These are phyloP conservation scores for Lutjanus erythropterus DNA, from an alignment of 2,113 vertebrate species.

Conservation along the genomic window DNA sequence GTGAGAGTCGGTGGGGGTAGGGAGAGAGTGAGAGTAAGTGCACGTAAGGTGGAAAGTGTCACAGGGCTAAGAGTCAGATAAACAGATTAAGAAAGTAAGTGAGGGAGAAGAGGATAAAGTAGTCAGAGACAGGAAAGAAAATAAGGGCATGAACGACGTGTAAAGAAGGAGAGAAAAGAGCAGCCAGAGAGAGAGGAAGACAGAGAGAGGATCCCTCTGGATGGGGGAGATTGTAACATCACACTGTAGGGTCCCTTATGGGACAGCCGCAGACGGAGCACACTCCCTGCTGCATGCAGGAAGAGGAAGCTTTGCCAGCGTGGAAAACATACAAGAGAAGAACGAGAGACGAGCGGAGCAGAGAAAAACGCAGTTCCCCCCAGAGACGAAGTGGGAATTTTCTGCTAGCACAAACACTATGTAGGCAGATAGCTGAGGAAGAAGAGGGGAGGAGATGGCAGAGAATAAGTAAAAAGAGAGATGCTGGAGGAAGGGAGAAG, in stretches of 20 bases:
- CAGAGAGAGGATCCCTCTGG: constrained; percentile 60
- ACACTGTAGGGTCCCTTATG: constrained; percentile 76
- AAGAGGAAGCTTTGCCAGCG: constrained; percentile 79
- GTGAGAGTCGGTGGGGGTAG: neutral
- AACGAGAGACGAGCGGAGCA: constrained; percentile 72
- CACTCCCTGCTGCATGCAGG: constrained; percentile 73
- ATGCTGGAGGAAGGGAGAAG: constrained; percentile 33
- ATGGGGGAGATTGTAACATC: constrained; percentile 75
- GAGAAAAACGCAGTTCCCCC: constrained; percentile 76
- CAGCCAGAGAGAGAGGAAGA: constrained; percentile 58
- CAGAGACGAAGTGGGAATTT: constrained; percentile 72
- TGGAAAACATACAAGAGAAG: constrained; percentile 80
- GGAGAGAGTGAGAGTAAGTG: constrained; percentile 6
- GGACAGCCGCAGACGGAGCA: constrained; percentile 71
- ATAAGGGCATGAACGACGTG: constrained; percentile 42
- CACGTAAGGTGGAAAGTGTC: constrained; percentile 49
- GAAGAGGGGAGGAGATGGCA: constrained; percentile 58
- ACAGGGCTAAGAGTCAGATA: constrained; percentile 57
- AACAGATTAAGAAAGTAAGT: constrained; percentile 60
- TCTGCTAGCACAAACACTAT: constrained; percentile 76
- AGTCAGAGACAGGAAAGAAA: constrained; percentile 45
- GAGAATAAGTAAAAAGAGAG: constrained; percentile 64
- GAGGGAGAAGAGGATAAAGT: constrained; percentile 42
- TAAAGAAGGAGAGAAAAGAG: constrained; percentile 62
- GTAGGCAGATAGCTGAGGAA: constrained; percentile 68